Conservation (phyloP, 1,140 invertebrate genomes). For the Temnothorax nylanderi region DNA sequence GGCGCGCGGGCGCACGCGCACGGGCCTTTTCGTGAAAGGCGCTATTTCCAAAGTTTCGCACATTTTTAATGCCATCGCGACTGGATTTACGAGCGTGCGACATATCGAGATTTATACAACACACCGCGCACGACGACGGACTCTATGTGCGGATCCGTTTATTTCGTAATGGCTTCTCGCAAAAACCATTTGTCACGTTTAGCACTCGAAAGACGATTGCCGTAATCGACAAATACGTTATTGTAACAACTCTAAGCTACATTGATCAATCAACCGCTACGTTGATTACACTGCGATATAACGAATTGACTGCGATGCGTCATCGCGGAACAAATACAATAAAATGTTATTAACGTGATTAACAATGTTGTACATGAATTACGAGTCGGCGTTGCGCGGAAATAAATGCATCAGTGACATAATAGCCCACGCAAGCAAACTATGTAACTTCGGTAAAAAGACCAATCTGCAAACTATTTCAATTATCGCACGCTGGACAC, state of each 20-base stretch:
- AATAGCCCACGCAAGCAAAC: not conserved
- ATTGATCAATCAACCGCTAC: not conserved
- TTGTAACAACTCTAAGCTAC: not conserved
- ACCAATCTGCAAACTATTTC: constrained; percentile 31
- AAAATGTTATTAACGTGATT: constrained; percentile 9
- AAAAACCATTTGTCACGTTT: constrained; percentile 1
- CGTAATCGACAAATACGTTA: not conserved
- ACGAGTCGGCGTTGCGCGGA: not conserved
- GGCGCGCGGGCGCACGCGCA: not conserved
- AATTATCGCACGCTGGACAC: not conserved
- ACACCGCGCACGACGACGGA: not conserved
- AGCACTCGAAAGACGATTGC: not conserved
- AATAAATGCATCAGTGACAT: constrained; percentile 2
- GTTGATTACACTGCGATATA: not conserved
- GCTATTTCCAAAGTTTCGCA: constrained; percentile 54
- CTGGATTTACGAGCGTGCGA: constrained; percentile 47
- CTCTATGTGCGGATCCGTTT: not conserved
- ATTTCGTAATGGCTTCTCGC: not conserved
- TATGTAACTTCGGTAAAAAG: not conserved
- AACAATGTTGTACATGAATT: not conserved
- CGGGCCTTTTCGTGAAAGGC: not conserved
- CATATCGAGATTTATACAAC: constrained; percentile 34
- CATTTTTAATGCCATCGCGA: not conserved
- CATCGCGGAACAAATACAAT: not conserved
- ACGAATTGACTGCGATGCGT: not conserved